Evolutionary conservation across 1,140 invertebrate genomes (phyloP).

Genomic region (Argopecten irradians): DNA sequence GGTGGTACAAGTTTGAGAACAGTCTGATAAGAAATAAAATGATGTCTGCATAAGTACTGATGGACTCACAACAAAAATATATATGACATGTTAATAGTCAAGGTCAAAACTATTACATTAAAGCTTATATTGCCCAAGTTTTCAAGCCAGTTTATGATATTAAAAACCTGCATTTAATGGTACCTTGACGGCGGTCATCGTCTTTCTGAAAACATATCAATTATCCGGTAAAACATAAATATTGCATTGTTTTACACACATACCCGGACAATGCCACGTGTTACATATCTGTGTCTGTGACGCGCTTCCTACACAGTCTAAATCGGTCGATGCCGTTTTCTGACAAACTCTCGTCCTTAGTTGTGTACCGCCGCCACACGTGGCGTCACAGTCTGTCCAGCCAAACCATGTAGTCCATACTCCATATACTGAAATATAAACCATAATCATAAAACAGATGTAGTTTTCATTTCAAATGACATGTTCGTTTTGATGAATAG

Average conservation of each 20-base stretch:
- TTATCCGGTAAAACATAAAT: too few relatives aligned
- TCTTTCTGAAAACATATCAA: too few relatives aligned
- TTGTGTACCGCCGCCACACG: conserved; percentile 59
- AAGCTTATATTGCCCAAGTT: too few relatives aligned
- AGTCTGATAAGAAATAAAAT: background rate
- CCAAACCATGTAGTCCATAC: conserved; percentile 48
- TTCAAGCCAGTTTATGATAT: too few relatives aligned
- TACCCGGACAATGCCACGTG: conserved; percentile 66
- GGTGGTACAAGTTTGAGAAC: background rate
- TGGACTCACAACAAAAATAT: too few relatives aligned
- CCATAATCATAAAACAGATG: background rate
- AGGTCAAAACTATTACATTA: too few relatives aligned
- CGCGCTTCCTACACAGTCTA: conserved; percentile 53
- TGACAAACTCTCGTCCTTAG: conserved; percentile 63
- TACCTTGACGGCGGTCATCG: too few relatives aligned
- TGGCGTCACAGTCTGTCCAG: conserved; percentile 55
- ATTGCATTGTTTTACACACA: too few relatives aligned
- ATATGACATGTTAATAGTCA: too few relatives aligned
- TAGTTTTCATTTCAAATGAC: background rate
- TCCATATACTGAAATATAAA: conserved; percentile 42
- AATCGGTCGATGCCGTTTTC: conserved; percentile 63
- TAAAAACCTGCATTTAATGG: too few relatives aligned
- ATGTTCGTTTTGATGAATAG: too few relatives aligned
- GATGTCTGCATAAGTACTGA: too few relatives aligned
- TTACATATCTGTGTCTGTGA: conserved; percentile 50